Evolutionary conservation across 2,888 invertebrate genomes (phyloP).

Genomic region (Microplitis deprimator): DNA sequence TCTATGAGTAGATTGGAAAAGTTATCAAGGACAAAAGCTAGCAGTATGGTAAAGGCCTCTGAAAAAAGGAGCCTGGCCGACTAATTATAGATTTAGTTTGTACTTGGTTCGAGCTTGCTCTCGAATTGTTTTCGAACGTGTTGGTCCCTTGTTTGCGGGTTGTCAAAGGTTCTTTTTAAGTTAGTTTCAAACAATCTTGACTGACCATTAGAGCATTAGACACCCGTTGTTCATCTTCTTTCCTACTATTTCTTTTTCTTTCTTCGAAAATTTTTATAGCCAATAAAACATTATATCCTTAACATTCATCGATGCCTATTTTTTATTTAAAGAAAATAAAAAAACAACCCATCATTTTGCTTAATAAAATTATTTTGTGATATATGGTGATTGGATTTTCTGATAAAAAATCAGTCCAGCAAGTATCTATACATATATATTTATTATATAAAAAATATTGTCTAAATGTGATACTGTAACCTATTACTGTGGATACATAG

Average conservation of each 20-base stretch:
- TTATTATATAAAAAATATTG: too few relatives aligned
- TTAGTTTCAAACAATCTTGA: constrained; percentile 26
- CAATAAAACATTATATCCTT: constrained; percentile 14
- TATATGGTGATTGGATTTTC: too few relatives aligned
- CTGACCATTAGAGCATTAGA: constrained; percentile 17
- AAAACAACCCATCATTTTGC: too few relatives aligned
- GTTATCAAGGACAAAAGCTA: constrained; percentile 47
- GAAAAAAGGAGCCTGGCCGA: constrained; percentile 55
- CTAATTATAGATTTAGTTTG: constrained; percentile 64
- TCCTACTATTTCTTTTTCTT: constrained; percentile 5
- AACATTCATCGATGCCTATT: not conserved
- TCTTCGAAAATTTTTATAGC: constrained; percentile 23
- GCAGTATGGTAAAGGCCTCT: constrained; percentile 1
- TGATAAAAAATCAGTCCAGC: too few relatives aligned
- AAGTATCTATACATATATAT: too few relatives aligned
- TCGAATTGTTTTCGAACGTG: constrained; percentile 63
- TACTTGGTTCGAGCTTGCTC: constrained; percentile 48
- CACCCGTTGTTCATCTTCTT: constrained; percentile 26
- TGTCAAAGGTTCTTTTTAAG: constrained; percentile 57
- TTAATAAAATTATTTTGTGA: too few relatives aligned
- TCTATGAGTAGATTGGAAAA: constrained; percentile 48
- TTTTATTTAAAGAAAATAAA: too few relatives aligned
- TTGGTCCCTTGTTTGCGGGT: constrained; percentile 66
- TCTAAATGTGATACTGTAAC: too few relatives aligned
- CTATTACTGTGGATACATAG: too few relatives aligned